Conservation (phyloP, 2,888 invertebrate species). For the Acleris laterana region DNA sequence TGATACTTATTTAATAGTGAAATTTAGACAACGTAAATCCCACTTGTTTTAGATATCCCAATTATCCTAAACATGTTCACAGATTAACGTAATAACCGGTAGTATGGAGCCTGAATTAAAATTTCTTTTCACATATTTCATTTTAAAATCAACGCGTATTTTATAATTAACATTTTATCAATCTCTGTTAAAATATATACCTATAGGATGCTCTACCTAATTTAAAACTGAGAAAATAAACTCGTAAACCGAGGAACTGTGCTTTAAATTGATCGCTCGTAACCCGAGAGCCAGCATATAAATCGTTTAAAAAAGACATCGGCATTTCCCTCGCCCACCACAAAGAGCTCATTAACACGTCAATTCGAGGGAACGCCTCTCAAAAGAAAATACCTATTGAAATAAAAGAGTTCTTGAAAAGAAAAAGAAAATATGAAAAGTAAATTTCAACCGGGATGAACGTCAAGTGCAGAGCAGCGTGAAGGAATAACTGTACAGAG, state of each 20-base stretch:
- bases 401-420: constrained; percentile 16
- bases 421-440: constrained; percentile 22
- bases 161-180: too few relatives aligned
- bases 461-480: background rate
- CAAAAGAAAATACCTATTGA: constrained; percentile 18
- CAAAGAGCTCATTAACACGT: constrained; percentile 37
- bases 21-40: too few relatives aligned
- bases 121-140: too few relatives aligned
- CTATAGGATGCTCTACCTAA: too few relatives aligned
- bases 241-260: background rate
- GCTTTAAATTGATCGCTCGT: constrained; percentile 22
- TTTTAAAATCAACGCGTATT: too few relatives aligned
- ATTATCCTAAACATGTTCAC: too few relatives aligned
- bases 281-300: constrained; percentile 28
- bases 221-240: background rate
- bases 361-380: constrained; percentile 17
- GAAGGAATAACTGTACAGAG: constrained; percentile 3
- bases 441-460: background rate
- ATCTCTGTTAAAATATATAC: too few relatives aligned
- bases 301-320: constrained; percentile 31
- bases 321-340: constrained; percentile 13
- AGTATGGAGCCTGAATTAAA: too few relatives aligned
- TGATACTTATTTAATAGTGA: too few relatives aligned
- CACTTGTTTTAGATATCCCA: too few relatives aligned
- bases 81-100: too few relatives aligned